These are phyloP conservation scores for Mastomys natalensis DNA, from an alignment of 2,113 vertebrate genomes.

Conservation along the genomic window DNA sequence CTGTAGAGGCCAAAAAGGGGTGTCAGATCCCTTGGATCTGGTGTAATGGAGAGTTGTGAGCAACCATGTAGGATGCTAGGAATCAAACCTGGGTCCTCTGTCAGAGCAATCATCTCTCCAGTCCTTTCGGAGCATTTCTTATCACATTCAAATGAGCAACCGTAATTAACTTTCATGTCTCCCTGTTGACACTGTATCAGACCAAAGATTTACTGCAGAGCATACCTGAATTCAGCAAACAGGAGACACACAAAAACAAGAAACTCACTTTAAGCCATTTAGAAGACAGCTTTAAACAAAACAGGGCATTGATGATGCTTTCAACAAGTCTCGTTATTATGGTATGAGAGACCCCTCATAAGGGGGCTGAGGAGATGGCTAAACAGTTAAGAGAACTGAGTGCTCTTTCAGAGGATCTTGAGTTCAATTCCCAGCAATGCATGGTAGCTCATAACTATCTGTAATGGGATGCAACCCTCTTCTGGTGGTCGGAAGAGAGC, in stretches of 20 bases:
- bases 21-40: neutral
- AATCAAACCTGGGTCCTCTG: neutral
- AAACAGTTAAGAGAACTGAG: no score
- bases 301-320: no score
- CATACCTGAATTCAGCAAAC: neutral
- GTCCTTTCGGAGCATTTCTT: neutral
- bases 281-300: no score
- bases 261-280: neutral
- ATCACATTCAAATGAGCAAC: neutral
- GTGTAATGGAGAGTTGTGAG: neutral
- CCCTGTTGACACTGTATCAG: no score
- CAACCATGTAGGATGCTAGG: no score
- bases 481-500: no score
- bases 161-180: neutral
- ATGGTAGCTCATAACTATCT: no score
- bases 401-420: no score
- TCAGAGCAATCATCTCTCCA: neutral
- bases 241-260: neutral
- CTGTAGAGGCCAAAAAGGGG: neutral
- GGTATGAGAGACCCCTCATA: neutral
- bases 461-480: no score
- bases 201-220: neutral
- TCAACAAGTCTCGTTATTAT: neutral
- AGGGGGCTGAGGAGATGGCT: no score
- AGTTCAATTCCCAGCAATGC: no score